Evolutionary conservation across 2,888 invertebrate genomes (phyloP).

Genomic region (Andrena minutula): DNA sequence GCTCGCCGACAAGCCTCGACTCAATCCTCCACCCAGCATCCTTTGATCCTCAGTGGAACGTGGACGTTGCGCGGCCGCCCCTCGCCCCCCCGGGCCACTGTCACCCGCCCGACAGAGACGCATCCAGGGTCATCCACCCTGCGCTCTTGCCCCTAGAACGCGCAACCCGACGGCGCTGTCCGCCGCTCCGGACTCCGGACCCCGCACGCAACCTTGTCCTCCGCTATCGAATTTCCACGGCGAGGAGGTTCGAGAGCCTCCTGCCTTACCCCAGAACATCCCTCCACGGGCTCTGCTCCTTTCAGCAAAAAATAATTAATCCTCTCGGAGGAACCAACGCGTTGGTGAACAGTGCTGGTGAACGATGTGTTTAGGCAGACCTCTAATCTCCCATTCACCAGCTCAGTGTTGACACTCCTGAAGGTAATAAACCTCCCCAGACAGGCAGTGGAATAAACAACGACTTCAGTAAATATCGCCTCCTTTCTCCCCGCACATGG

Average conservation of each 20-base stretch:
- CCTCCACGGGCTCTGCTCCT: too few relatives aligned
- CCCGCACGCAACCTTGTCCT: not conserved
- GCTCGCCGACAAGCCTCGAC: constrained; percentile 1
- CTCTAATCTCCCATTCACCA: too few relatives aligned
- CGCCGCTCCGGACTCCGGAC: not conserved
- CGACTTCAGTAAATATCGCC: too few relatives aligned
- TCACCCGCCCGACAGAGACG: constrained; percentile 6
- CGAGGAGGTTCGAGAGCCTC: not conserved
- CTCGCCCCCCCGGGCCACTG: not conserved
- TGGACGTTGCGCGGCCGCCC: not conserved
- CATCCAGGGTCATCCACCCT: constrained; percentile 40
- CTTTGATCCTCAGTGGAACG: constrained; percentile 9
- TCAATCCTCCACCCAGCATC: not conserved
- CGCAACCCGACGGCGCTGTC: constrained; percentile 12
- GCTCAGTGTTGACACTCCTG: too few relatives aligned
- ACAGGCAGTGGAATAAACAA: too few relatives aligned
- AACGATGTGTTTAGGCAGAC: too few relatives aligned
- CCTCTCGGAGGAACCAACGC: too few relatives aligned
- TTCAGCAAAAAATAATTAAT: too few relatives aligned
- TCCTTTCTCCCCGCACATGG: too few relatives aligned
- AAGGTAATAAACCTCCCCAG: too few relatives aligned
- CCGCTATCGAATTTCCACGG: constrained; percentile 33
- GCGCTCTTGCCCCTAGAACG: constrained; percentile 20
- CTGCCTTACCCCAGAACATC: too few relatives aligned
- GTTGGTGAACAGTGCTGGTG: too few relatives aligned